Conservation (phyloP, 2,113 vertebrate genomes). For the human (Homo sapiens) region GRCh38 chr4:26719001-26719500, state of each 20-base stretch:
- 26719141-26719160: not conserved
- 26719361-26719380: slow-evolving; percentile 5
- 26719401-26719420: not conserved
- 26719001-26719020: not conserved
- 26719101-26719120: not conserved
- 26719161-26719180: not conserved
- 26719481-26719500: not conserved
- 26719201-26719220: not conserved
- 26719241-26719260: not conserved
- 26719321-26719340: not conserved
- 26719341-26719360: not conserved
- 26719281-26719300: not conserved
- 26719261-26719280: not conserved
- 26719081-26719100: not conserved
- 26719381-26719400: not conserved
- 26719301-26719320: not conserved
- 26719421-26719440: not conserved
- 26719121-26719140: not conserved
- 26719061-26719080: not conserved
- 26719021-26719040: not conserved
- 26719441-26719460: not conserved
- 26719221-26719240: not conserved
- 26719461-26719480: not conserved
- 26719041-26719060: not conserved
- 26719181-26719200: not conserved